Evolutionary conservation across 37 sponge, comb jelly and placozoan genomes (phyloP), one percentile per base, ranked within the genome.

Genomic region (Bolinopsis microptera): DNA sequence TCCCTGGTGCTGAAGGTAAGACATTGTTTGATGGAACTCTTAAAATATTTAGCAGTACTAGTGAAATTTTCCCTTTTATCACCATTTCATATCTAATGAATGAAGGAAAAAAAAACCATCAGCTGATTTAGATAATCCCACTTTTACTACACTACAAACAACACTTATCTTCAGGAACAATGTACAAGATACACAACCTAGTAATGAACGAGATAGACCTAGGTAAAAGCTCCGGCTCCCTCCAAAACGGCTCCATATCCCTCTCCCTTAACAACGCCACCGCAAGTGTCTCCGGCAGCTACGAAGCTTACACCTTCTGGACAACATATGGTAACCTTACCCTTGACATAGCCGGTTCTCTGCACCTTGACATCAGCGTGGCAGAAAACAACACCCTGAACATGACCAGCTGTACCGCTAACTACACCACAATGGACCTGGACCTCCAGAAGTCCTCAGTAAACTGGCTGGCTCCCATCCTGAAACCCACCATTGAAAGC

Each of bases 401-500:
- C 75, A 72, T 72, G 75, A 30, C 75, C 31, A 2, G 31, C 31
- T 72, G 75, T 72, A 21, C 5, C 5, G 75, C 31, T 72, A 72
- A 30, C 75, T 72, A 30, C 75, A 30, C 75, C 31, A 2, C 5
- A 72, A 21, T 28, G 18, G 75, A 72, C 31, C 75, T 72, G 5
- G 75, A 72, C 31, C 75, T 72, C 31, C 26, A 72, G 75, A 72
- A 72, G 75, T 30, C 31, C 75, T 72, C 75, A 23, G 75, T 72
- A 8, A 72, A 72, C 75, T 72, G 75, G 75, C 75, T 72, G 26
- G 75, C 31, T 72, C 75, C 75, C n/a, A n/a, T 72, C 26, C 26
- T 72, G 31, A n/a, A 30, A 28, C 75, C 75, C 26, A 72, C 75
- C 31, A 28, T 72, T 21, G 5, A 21, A 21, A 30, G 31, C 18